These are phyloP conservation scores for Melanostoma scalare DNA, from an alignment of 2,888 invertebrate species.

Conservation along the genomic window DNA sequence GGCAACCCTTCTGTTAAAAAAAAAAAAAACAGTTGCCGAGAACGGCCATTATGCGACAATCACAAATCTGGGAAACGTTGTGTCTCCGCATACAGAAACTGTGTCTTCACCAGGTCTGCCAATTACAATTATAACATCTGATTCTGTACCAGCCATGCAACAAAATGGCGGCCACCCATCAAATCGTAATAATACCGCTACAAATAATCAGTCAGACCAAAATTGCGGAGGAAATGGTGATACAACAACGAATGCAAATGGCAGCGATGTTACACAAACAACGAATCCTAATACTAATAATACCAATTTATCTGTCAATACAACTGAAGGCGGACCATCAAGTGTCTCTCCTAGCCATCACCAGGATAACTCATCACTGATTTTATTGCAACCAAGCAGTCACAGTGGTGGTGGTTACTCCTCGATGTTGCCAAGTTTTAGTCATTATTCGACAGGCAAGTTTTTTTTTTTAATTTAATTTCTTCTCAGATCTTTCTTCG, in stretches of 20 bases:
- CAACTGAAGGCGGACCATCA: conserved; percentile 65
- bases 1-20: conserved; percentile 36
- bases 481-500: conserved; percentile 16
- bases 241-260: conserved; percentile 27
- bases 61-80: conserved; percentile 74
- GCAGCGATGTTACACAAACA: conserved; percentile 73
- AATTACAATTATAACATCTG: conserved; percentile 72
- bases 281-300: conserved; percentile 66
- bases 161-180: conserved; percentile 45
- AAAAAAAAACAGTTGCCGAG: conserved; percentile 73
- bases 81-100: conserved; percentile 74
- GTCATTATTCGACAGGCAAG: conserved; percentile 87
- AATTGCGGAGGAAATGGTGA: conserved; percentile 55
- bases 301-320: conserved; percentile 67
- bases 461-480: conserved; percentile 71
- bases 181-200: conserved; percentile 57
- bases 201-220: conserved; percentile 52
- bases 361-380: conserved; percentile 77
- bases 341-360: conserved; percentile 73
- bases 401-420: conserved; percentile 82
- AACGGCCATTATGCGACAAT: conserved; percentile 75
- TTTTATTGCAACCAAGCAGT: conserved; percentile 84
- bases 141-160: conserved; percentile 58
- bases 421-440: conserved; percentile 87
- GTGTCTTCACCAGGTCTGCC: conserved; percentile 75